Percentiles rank a stretch among this genome's conserved stretches.
Evolutionary conservation across 2,797 vertebrate species (phyloP).

Genomic region (Xiphophorus birchmanni): DNA sequence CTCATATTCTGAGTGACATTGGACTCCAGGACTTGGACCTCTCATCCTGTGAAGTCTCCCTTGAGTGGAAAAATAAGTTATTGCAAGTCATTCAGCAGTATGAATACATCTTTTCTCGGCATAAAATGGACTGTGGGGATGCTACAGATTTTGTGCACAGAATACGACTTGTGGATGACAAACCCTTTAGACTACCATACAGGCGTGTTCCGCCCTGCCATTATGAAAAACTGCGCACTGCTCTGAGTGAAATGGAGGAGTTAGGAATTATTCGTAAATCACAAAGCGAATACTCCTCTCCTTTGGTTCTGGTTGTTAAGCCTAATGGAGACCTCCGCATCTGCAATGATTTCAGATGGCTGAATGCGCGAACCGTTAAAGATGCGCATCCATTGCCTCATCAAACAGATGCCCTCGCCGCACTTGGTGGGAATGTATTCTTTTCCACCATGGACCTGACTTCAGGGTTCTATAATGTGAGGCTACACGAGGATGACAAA

Average conservation of each 20-base stretch:
- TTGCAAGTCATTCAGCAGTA: constrained; percentile 20
- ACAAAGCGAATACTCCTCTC: constrained; percentile 27
- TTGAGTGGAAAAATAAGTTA: constrained; percentile 18
- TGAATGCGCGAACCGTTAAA: constrained; percentile 33
- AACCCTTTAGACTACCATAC: constrained; percentile 36
- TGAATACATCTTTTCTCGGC: constrained; percentile 37
- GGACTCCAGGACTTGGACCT: constrained; percentile 16
- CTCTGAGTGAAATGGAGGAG: constrained; percentile 36
- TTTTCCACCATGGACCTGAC: constrained; percentile 18
- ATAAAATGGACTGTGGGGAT: constrained; percentile 45
- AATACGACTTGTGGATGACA: constrained; percentile 24
- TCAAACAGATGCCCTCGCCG: background rate
- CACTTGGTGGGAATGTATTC: constrained; percentile 6
- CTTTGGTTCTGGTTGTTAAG: constrained; percentile 28
- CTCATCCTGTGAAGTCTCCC: constrained; percentile 30
- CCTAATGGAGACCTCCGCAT: constrained; percentile 15
- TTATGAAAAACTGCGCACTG: constrained; percentile 31
- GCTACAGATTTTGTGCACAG: constrained; percentile 29
- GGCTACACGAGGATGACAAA: constrained; percentile 9
- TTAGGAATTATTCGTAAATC: constrained; percentile 33
- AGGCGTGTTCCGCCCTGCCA: constrained; percentile 19
- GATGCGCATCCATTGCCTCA: constrained; percentile 24
- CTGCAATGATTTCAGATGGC: constrained; percentile 41
- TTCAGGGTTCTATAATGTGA: constrained; percentile 1
- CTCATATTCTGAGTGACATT: background rate